Base-by-base conservation (phyloP, 2,888 invertebrate species). In the Ochropleura leucogaster region DNA sequence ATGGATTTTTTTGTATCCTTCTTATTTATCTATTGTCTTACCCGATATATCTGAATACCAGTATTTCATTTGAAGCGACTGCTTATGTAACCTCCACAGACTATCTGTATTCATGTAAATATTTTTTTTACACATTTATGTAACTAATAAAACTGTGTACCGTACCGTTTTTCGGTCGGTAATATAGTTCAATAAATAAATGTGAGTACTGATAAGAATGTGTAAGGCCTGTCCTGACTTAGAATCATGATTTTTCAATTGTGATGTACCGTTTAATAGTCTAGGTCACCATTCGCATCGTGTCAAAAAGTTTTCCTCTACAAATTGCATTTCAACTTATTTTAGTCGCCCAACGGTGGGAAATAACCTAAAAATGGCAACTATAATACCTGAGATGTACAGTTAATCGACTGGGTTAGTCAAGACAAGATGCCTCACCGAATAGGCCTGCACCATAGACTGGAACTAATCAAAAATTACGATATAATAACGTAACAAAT, bases 391-490 rank as follows among this genome's bases (percentile, higher is more conserved):
- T 64, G 20, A 30, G 51, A 68, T 63, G 65, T 72, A 86, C 86
- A 79, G 86, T 86, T 86, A 86, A 70, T 65, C 75, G 74, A 75
- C 73, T 79, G 74, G 65, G 77, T 65, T 74, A 82, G 74, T 77
- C 82, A 76, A 84, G 76, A 74, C 65, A 62, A 85, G 77, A 79
- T 74, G 66, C 66, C 73, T 80, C 71, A 75, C 80, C 72, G 79
- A 82, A 80, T 81, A 84, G 77, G 84, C 77, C 75, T 60, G 71
- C 63, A 80, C 84, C 82, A 84, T 85, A 76, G 77, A 86, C 87
- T 89, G 90, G 87, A 74, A 80, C 92, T 85, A 93, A 93, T 93
- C 90, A 87, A 74, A 89, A 90, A 92, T 92, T 92, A 90, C 92
- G 84, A 88, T 89, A 89, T 91, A 92, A 91, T 91, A 90, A 92